phyloP scores from a whole-genome alignment of 2,888 invertebrate species.

The Drosophila glabriapex region DNA sequence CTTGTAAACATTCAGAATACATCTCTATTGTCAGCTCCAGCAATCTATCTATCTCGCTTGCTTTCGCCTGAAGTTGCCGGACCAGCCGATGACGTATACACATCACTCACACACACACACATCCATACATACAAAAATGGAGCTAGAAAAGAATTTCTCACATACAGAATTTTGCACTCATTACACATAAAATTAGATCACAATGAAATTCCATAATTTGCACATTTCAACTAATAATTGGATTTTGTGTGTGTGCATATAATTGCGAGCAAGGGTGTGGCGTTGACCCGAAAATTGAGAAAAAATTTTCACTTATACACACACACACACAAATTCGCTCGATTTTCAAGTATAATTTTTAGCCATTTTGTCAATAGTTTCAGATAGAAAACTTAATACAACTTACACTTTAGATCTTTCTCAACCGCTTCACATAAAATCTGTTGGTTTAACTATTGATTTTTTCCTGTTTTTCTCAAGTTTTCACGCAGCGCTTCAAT shows the following conservation, averaged over 20 bases:
- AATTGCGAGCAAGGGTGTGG: constrained; percentile 79
- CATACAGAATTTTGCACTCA: constrained; percentile 50
- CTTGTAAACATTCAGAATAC: constrained; percentile 41
- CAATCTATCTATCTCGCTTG: constrained; percentile 56
- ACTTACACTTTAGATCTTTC: constrained; percentile 71
- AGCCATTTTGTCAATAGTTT: constrained; percentile 19
- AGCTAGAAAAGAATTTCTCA: constrained; percentile 61
- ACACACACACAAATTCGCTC: constrained; percentile 45
- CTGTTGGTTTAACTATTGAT: constrained; percentile 62
- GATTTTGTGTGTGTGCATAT: constrained; percentile 47
- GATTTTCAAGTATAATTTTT: constrained; percentile 48
- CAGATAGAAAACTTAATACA: constrained; percentile 34
- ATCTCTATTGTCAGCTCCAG: constrained; percentile 22
- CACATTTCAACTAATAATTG: constrained; percentile 53
- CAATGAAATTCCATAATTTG: constrained; percentile 8
- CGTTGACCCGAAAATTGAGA: constrained; percentile 80
- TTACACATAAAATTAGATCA: constrained; percentile 9
- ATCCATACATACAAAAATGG: constrained; percentile 41
- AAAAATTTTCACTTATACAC: constrained; percentile 67
- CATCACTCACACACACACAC: constrained; percentile 39
- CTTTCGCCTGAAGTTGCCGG: constrained; percentile 75
- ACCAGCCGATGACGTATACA: constrained; percentile 74
- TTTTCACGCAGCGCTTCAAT: constrained; percentile 56
- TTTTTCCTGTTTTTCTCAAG: constrained; percentile 54
- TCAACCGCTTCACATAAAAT: constrained; percentile 53